A percentile compares a stretch with the other conserved stretches of the same genome.
phyloP scores from a whole-genome alignment of 2,888 invertebrate genomes.

The Eilema sororculum region DNA sequence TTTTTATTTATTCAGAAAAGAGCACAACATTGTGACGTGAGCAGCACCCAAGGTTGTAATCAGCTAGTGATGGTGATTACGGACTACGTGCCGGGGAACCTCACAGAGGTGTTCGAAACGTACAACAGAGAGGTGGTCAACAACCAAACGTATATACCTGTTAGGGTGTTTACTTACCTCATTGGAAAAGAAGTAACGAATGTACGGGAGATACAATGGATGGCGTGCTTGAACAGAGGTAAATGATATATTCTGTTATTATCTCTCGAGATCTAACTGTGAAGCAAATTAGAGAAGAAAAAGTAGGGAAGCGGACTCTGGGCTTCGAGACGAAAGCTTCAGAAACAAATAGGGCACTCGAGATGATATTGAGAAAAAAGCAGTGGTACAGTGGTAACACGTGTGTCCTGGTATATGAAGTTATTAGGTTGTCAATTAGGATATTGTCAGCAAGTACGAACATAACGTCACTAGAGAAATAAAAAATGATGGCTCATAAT shows the following conservation, averaged over 20 bases:
- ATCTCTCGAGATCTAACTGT: no score
- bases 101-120: conserved; percentile 93
- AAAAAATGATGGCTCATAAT: not conserved
- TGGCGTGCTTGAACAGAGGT: conserved; percentile 98
- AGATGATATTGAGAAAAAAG: not conserved
- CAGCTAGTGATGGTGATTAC: conserved; percentile 98
- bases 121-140: conserved; percentile 92
- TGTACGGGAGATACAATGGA: conserved; percentile 95
- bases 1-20: conserved; percentile 64
- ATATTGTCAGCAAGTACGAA: not conserved
- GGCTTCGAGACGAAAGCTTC: not conserved
- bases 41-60: conserved; percentile 91
- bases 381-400: not conserved
- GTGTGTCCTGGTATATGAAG: not conserved
- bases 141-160: conserved; percentile 89
- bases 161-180: conserved; percentile 97
- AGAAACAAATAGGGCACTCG: not conserved
- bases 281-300: not conserved
- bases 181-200: conserved; percentile 98
- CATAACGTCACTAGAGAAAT: not conserved
- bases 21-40: conserved; percentile 67
- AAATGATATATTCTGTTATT: conserved; percentile 32
- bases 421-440: not conserved
- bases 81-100: conserved; percentile 96
- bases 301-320: not conserved